Evolutionary conservation across 1,140 invertebrate genomes (phyloP).

Genomic region (Drosophila jambulina): DNA sequence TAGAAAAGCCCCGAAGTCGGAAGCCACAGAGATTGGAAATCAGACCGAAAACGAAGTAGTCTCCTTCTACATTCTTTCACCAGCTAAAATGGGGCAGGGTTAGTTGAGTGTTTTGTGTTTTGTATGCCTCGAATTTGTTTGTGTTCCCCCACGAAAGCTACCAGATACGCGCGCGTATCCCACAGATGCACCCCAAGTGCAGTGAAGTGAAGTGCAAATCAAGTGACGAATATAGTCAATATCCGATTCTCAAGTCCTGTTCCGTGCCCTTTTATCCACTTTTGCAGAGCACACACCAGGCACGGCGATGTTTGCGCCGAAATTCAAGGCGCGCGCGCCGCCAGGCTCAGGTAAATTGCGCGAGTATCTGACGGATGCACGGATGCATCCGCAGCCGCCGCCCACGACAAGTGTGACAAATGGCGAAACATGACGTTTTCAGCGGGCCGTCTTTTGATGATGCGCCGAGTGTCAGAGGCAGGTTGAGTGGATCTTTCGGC

Average conservation of each 20-base stretch:
- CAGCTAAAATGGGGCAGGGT: slow-evolving; percentile 78
- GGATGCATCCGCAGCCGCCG: slow-evolving; percentile 32
- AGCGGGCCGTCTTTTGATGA: slow-evolving; percentile 49
- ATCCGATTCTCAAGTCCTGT: not conserved
- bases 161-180: slow-evolving; percentile 12
- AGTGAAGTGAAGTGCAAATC: slow-evolving; percentile 28
- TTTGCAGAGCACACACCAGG: slow-evolving; percentile 75
- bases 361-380: slow-evolving; percentile 26
- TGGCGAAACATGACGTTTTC: slow-evolving; percentile 75
- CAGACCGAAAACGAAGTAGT: slow-evolving; percentile 32
- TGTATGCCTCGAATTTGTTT: slow-evolving; percentile 28
- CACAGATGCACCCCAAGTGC: not conserved
- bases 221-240: slow-evolving; percentile 17
- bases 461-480: slow-evolving; percentile 20
- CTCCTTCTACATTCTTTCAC: slow-evolving; percentile 39
- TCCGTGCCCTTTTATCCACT: slow-evolving; percentile 33
- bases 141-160: slow-evolving; percentile 12
- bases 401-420: slow-evolving; percentile 41
- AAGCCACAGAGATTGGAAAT: slow-evolving; percentile 27
- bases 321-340: slow-evolving; percentile 91
- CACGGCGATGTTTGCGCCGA: slow-evolving; percentile 89
- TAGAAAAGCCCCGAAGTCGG: slow-evolving; percentile 48
- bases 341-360: slow-evolving; percentile 88
- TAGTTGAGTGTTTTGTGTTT: slow-evolving; percentile 69
- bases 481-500: slow-evolving; percentile 37